Percentiles rank a stretch among this genome's conserved stretches.
Evolutionary conservation across 2,888 invertebrate species (phyloP).

Genomic region (Phytoseiulus persimilis): DNA sequence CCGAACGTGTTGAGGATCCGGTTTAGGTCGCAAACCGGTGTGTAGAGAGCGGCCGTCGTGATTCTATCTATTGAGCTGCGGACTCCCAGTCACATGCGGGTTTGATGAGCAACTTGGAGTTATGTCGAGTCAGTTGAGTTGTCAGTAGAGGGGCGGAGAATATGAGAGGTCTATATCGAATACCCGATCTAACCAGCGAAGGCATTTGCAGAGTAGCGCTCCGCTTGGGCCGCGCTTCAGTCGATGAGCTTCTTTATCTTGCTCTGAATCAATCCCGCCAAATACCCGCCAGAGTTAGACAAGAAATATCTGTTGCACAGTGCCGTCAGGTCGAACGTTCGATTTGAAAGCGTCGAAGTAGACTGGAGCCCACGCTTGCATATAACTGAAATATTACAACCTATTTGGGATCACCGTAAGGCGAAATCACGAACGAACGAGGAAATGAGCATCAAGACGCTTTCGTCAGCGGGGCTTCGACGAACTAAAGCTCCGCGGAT

Average conservation of each 20-base stretch:
- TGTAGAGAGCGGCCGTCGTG: background rate
- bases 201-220: background rate
- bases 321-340: background rate
- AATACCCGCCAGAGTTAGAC: background rate
- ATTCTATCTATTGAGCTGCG: background rate
- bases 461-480: background rate
- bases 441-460: background rate
- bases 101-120: background rate
- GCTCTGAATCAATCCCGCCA: background rate
- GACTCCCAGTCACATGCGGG: background rate
- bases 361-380: background rate
- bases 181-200: background rate
- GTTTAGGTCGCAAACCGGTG: background rate
- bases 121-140: too few species aligned
- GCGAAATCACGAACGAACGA: background rate
- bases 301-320: background rate
- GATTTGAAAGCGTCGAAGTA: background rate
- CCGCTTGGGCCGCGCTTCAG: background rate
- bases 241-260: background rate
- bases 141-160: too few species aligned
- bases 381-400: background rate
- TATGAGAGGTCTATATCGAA: background rate
- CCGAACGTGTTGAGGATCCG: background rate
- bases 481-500: background rate
- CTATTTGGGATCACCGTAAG: conserved; percentile 5